These are phyloP conservation scores for Notolepis coatsorum DNA, from an alignment of 2,797 vertebrate species.

Conservation along the genomic window DNA sequence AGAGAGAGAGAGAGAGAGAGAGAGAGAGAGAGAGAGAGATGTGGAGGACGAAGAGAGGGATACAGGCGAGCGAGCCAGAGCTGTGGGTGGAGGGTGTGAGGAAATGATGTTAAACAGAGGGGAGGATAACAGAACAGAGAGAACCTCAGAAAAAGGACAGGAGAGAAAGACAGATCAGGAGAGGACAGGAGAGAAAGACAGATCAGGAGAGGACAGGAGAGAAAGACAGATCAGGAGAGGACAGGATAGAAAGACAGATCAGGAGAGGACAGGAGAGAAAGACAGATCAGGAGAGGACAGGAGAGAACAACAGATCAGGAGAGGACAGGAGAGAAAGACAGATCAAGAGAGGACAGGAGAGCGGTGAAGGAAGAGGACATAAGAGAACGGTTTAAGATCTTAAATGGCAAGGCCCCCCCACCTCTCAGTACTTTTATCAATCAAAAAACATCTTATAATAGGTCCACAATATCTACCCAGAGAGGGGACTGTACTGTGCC, in stretches of 20 bases:
- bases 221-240: neutral
- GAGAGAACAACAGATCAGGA: neutral
- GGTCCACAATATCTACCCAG: too few relatives aligned
- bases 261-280: neutral
- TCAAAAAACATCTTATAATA: too few relatives aligned
- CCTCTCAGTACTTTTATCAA: too few relatives aligned
- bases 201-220: constrained; percentile 25
- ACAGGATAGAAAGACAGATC: too few relatives aligned
- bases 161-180: constrained; percentile 31
- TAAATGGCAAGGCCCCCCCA: too few relatives aligned
- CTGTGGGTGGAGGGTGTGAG: constrained; percentile 6
- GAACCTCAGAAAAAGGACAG: neutral
- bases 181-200: constrained; percentile 20
- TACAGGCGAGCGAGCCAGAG: neutral
- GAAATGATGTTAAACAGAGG: neutral
- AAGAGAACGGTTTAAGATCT: too few relatives aligned
- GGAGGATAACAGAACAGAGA: neutral
- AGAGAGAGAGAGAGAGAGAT: neutral
- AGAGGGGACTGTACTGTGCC: too few relatives aligned
- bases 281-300: neutral
- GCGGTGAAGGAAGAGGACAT: neutral
- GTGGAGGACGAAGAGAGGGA: neutral
- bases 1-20: neutral
- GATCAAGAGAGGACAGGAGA: neutral
- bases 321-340: neutral